Evolutionary conservation across 2,113 vertebrate species (phyloP).

Genomic region (Quiscalus mexicanus): DNA sequence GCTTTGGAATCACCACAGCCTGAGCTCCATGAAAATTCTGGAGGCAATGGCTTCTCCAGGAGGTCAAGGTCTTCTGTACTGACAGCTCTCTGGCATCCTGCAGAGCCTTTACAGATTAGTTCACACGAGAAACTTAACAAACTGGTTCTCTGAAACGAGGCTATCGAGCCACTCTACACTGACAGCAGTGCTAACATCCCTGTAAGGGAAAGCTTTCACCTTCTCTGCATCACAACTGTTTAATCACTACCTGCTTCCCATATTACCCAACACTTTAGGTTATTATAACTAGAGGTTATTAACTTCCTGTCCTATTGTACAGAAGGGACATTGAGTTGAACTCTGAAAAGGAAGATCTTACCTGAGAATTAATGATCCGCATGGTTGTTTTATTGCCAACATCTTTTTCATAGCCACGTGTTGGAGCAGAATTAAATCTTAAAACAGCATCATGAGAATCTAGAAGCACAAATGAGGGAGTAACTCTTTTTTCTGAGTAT

Average conservation of each 20-base stretch:
- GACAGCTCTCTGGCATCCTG: neutral
- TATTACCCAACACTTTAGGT: neutral
- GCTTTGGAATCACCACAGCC: neutral
- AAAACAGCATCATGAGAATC: conserved; percentile 95
- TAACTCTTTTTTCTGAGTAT: neutral
- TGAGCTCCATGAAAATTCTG: neutral
- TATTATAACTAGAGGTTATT: neutral
- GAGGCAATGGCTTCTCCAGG: neutral
- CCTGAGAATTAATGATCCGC: conserved; percentile 97
- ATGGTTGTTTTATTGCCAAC: conserved; percentile 97
- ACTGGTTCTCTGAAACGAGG: neutral
- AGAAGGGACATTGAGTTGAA: neutral
- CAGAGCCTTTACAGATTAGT: neutral
- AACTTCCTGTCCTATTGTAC: neutral
- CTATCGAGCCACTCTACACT: neutral
- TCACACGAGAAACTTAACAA: neutral
- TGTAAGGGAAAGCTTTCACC: neutral
- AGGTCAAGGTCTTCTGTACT: neutral
- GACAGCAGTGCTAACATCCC: neutral
- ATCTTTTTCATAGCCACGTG: conserved; percentile 90
- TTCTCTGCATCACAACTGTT: neutral
- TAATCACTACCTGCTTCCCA: neutral
- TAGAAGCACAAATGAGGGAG: conserved; percentile 69
- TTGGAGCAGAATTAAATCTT: conserved; percentile 96
- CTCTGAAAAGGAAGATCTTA: conserved; percentile 66